These are phyloP conservation scores for Drosophila anceps DNA, from an alignment of 2,888 invertebrate genomes.

Conservation along the genomic window DNA sequence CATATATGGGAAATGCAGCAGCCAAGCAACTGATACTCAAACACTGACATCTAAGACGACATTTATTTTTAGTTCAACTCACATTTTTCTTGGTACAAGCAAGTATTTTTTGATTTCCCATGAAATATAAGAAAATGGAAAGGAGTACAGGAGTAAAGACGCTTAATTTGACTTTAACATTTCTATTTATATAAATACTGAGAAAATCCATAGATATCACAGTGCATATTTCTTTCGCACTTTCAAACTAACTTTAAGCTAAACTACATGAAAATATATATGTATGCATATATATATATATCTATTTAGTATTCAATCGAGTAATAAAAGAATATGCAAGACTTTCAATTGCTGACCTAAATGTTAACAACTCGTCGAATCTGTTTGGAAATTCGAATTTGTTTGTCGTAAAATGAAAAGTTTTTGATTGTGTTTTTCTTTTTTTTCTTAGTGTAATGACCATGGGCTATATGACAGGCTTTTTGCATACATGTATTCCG, in stretches of 20 bases:
- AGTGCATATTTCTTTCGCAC: not conserved
- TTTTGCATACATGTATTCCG: conserved; percentile 54
- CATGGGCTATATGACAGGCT: conserved; percentile 28
- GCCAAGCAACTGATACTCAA: not conserved
- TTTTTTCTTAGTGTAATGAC: conserved; percentile 24
- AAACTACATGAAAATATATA: too few relatives aligned
- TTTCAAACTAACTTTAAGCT: not conserved
- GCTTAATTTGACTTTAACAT: not conserved
- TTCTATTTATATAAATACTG: not conserved
- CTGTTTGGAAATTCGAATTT: conserved; percentile 30
- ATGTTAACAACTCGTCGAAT: not conserved
- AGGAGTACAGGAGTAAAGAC: not conserved
- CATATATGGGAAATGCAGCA: not conserved
- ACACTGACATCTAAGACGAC: not conserved
- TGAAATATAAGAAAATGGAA: not conserved
- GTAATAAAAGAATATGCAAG: conserved; percentile 8
- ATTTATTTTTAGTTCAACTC: not conserved
- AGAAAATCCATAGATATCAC: not conserved
- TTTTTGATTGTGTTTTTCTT: conserved; percentile 5
- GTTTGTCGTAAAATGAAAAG: conserved; percentile 10
- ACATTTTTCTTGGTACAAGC: not conserved
- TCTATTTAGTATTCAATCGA: not conserved
- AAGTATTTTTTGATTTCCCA: not conserved
- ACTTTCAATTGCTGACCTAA: conserved; percentile 1
- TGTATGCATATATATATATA: too few relatives aligned